Percentiles rank a stretch among this genome's conserved stretches.
phyloP scores from a whole-genome alignment of 1,140 invertebrate genomes.

The Danaus plexippus region DNA sequence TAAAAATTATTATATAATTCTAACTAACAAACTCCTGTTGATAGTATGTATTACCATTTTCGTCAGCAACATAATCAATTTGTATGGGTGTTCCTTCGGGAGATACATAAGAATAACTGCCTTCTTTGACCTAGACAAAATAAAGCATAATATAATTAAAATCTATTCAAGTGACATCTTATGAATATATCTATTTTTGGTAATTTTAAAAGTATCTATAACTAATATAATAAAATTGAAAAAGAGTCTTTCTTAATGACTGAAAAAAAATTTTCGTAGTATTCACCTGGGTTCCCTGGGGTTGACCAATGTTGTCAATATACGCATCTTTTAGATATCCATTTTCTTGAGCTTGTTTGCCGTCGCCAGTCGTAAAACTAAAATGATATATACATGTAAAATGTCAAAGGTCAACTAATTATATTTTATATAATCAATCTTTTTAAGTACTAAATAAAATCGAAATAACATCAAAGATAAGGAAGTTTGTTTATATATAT shows the following conservation, averaged over 20 bases:
- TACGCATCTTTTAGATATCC: conserved; percentile 63
- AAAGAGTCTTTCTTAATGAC: too few relatives aligned
- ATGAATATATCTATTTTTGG: not conserved
- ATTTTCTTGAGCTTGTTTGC: conserved; percentile 65
- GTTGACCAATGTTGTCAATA: conserved; percentile 59
- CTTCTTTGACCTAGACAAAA: conserved; percentile 68
- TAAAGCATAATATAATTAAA: not conserved
- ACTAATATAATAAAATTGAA: not conserved
- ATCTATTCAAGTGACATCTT: not conserved
- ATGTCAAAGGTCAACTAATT: not conserved
- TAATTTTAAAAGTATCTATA: not conserved
- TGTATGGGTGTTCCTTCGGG: conserved; percentile 80
- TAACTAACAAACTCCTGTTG: too few relatives aligned
- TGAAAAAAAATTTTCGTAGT: too few relatives aligned
- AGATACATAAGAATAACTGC: conserved; percentile 83
- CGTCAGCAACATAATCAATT: conserved; percentile 77
- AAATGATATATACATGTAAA: conserved; percentile 14
- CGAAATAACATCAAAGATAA: too few relatives aligned
- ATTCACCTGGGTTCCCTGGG: conserved; percentile 63
- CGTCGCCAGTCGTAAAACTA: conserved; percentile 64
- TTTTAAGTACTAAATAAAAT: conserved; percentile 2
- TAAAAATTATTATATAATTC: not conserved
- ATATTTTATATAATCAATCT: conserved; percentile 7
- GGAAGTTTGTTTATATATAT: too few relatives aligned
- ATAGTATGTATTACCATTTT: conserved; percentile 50